A percentile compares a stretch with the other conserved stretches of the same genome.
Conservation (phyloP, 1,140 invertebrate species). For the Zophobas morio region DNA sequence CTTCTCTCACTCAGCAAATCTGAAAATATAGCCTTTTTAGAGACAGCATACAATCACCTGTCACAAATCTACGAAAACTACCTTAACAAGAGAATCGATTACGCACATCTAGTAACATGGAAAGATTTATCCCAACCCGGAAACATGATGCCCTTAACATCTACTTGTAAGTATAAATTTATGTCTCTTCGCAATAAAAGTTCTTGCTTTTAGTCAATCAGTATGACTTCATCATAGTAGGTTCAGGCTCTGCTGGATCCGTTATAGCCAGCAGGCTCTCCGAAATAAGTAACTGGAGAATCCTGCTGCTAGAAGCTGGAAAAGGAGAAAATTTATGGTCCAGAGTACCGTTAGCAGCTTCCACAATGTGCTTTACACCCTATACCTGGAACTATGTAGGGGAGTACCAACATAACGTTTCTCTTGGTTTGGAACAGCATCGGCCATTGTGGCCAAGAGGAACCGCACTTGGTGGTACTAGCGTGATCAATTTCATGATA, state of each 20-base stretch:
- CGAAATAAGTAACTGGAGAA: constrained; percentile 76
- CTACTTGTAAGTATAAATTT: too few relatives aligned
- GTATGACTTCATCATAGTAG: constrained; percentile 57
- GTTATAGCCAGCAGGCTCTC: constrained; percentile 78
- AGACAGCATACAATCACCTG: too few relatives aligned
- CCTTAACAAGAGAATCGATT: too few relatives aligned
- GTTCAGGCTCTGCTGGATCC: constrained; percentile 69
- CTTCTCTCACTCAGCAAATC: too few relatives aligned
- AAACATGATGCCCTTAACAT: too few relatives aligned
- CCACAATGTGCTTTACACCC: constrained; percentile 77
- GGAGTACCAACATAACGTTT: constrained; percentile 77
- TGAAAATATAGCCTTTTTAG: too few relatives aligned
- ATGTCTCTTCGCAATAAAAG: too few relatives aligned
- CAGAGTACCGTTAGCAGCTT: constrained; percentile 79
- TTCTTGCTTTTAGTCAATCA: too few relatives aligned
- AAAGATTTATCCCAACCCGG: too few relatives aligned
- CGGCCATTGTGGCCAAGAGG: constrained; percentile 75
- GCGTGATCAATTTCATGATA: constrained; percentile 91
- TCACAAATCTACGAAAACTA: too few relatives aligned
- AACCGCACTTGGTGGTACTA: constrained; percentile 72
- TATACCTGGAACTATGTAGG: constrained; percentile 86
- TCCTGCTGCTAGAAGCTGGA: constrained; percentile 82
- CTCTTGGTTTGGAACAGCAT: constrained; percentile 71
- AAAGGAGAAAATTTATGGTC: constrained; percentile 77
- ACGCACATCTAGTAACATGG: too few relatives aligned